phyloP scores from a whole-genome alignment of 2,888 invertebrate genomes.

The Heteromyza rotundicornis region DNA sequence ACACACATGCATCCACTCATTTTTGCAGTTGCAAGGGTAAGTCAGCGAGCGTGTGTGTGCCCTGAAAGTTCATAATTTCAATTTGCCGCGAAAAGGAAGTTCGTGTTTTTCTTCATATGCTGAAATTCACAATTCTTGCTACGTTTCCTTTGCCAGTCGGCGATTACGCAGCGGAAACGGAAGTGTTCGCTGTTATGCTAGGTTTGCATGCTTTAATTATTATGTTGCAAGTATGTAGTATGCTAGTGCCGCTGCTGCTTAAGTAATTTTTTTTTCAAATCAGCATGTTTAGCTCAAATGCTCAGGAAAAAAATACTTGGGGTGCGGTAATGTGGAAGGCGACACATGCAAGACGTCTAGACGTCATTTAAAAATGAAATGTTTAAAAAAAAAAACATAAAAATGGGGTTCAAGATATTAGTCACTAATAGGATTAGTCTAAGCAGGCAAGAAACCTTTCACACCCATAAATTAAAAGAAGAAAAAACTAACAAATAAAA shows the following conservation, averaged over 20 bases:
- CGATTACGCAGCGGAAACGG: conserved; percentile 28
- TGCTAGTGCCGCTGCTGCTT: conserved; percentile 5
- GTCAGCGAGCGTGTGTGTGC: not conserved
- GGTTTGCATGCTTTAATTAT: conserved; percentile 29
- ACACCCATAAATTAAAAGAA: not conserved
- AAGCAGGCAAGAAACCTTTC: not conserved
- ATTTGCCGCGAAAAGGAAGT: conserved; percentile 12
- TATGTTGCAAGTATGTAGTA: conserved; percentile 22
- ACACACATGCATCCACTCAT: not conserved
- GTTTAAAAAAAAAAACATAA: not conserved
- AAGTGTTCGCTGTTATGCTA: conserved; percentile 27
- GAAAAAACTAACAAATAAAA: no score
- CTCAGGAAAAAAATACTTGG: not conserved
- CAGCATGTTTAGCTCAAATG: not conserved
- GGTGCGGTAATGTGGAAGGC: conserved; percentile 13
- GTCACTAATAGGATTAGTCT: conserved; percentile 4
- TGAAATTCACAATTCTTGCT: not conserved
- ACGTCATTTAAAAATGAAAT: not conserved
- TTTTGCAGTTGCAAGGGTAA: not conserved
- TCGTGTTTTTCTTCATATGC: not conserved
- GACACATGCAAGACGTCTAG: conserved; percentile 18
- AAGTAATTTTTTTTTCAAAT: not conserved
- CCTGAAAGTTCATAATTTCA: conserved; percentile 26
- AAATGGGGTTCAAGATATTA: not conserved
- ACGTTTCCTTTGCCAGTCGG: no score